Evolutionary conservation across 2,797 vertebrate species (phyloP).

Genomic region (Harpagifer antarcticus): DNA sequence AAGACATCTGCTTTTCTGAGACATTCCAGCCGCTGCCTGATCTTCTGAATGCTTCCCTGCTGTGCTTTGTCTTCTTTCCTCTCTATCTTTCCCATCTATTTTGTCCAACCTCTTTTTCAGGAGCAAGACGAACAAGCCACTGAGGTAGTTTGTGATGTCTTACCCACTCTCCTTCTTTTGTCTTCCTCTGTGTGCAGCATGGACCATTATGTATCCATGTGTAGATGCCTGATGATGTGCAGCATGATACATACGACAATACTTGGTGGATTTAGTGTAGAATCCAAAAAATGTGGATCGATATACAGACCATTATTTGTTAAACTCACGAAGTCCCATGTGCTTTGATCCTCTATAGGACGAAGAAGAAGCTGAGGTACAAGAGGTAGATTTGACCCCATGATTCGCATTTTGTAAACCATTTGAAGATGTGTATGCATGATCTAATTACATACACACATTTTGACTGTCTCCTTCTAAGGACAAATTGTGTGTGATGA

Average conservation of each 20-base stretch:
- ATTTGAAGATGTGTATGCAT: constrained; percentile 39
- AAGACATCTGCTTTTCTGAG: constrained; percentile 34
- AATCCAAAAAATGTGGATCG: constrained; percentile 12
- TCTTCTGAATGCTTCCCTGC: constrained; percentile 34
- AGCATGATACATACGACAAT: constrained; percentile 59
- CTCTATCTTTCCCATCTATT: constrained; percentile 30
- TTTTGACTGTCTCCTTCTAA: constrained; percentile 11
- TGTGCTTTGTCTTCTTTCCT: constrained; percentile 41
- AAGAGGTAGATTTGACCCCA: constrained; percentile 78
- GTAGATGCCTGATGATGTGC: constrained; percentile 46
- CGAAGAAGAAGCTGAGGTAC: constrained; percentile 80
- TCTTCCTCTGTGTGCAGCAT: constrained; percentile 65
- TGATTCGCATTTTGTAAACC: constrained; percentile 64
- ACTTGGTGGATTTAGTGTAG: constrained; percentile 39
- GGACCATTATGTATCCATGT: constrained; percentile 32
- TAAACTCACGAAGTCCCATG: constrained; percentile 29
- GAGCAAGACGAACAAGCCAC: constrained; percentile 61
- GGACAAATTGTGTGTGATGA: constrained; percentile 15
- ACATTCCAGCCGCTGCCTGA: constrained; percentile 71
- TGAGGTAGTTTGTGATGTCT: constrained; percentile 57
- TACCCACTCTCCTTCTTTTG: constrained; percentile 4
- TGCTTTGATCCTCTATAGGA: constrained; percentile 73
- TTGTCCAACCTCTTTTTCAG: constrained; percentile 69
- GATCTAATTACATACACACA: constrained; percentile 34
- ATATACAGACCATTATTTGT: constrained; percentile 8